A percentile compares a stretch with the other conserved stretches of the same genome.
These are phyloP conservation scores for Caenorhabditis imperialis DNA, from an alignment of 2,888 invertebrate genomes.

Conservation along the genomic window DNA sequence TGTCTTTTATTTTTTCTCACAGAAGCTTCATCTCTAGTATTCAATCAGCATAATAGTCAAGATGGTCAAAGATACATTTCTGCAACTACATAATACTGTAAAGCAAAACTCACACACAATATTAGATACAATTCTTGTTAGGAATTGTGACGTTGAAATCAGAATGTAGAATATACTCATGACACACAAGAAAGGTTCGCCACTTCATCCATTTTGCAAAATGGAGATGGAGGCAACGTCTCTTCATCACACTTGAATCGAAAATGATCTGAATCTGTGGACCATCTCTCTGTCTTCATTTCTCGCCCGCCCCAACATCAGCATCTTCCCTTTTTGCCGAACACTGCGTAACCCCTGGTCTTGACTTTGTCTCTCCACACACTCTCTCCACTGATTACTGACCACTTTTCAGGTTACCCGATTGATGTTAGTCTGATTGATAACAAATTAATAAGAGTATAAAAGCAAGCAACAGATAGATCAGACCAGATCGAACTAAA, in stretches of 20 bases:
- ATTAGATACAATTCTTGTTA: too few relatives aligned
- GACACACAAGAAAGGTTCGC: too few relatives aligned
- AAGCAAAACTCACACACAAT: too few relatives aligned
- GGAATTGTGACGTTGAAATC: too few relatives aligned
- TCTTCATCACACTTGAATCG: too few relatives aligned
- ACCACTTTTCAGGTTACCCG: constrained; percentile 20
- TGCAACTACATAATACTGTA: too few relatives aligned
- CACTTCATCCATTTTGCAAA: not conserved
- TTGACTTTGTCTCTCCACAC: constrained; percentile 1
- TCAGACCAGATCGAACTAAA: not conserved
- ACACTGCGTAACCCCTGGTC: constrained; percentile 7
- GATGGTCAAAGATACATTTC: too few relatives aligned
- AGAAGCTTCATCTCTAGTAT: too few relatives aligned
- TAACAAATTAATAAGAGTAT: constrained; percentile 6
- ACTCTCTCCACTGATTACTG: constrained; percentile 3
- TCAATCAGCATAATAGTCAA: too few relatives aligned
- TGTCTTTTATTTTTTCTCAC: too few relatives aligned
- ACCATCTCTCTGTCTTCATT: not conserved
- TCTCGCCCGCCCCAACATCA: constrained; percentile 19
- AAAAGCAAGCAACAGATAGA: constrained; percentile 3
- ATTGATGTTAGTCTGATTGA: constrained; percentile 19
- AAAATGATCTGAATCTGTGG: not conserved
- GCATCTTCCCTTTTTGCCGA: constrained; percentile 18
- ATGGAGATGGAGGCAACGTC: too few relatives aligned
- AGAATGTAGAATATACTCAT: too few relatives aligned